These are phyloP conservation scores for Pempheris klunzingeri DNA, from an alignment of 2,797 vertebrate species.

Conservation along the genomic window DNA sequence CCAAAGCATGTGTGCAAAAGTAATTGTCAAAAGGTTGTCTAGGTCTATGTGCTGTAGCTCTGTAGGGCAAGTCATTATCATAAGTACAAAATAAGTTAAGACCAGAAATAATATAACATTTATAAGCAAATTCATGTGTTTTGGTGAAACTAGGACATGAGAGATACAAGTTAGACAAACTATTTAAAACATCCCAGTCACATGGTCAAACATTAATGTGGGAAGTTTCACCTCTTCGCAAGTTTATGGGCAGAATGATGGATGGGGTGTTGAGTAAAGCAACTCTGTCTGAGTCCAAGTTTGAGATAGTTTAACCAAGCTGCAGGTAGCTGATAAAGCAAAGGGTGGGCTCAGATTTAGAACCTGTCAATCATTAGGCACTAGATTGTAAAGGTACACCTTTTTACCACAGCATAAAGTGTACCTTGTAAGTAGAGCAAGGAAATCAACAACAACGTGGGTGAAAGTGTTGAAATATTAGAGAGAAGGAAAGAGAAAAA, in stretches of 20 bases:
- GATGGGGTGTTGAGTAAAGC: slow-evolving; percentile 60
- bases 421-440: slow-evolving; percentile 51
- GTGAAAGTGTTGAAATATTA: slow-evolving; percentile 57
- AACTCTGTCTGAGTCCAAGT: slow-evolving; percentile 67
- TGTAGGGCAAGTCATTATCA: neutral
- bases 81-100: neutral
- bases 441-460: slow-evolving; percentile 50
- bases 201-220: slow-evolving; percentile 28
- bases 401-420: slow-evolving; percentile 60
- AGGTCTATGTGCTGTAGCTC: neutral
- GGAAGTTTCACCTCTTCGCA: slow-evolving; percentile 48
- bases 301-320: slow-evolving; percentile 78
- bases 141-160: slow-evolving; percentile 7
- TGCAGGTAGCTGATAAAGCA: slow-evolving; percentile 81
- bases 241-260: slow-evolving; percentile 64
- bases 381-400: slow-evolving; percentile 67
- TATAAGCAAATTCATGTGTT: neutral
- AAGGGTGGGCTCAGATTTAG: slow-evolving; percentile 62
- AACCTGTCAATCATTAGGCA: slow-evolving; percentile 65
- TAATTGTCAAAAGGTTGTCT: neutral
- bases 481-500: slow-evolving; percentile 48
- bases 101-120: neutral
- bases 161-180: neutral
- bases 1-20: slow-evolving; percentile 23
- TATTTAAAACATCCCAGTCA: slow-evolving; percentile 5